These are phyloP conservation scores for Periophthalmus modestus DNA, from an alignment of 2,113 vertebrate genomes.

Conservation along the genomic window DNA sequence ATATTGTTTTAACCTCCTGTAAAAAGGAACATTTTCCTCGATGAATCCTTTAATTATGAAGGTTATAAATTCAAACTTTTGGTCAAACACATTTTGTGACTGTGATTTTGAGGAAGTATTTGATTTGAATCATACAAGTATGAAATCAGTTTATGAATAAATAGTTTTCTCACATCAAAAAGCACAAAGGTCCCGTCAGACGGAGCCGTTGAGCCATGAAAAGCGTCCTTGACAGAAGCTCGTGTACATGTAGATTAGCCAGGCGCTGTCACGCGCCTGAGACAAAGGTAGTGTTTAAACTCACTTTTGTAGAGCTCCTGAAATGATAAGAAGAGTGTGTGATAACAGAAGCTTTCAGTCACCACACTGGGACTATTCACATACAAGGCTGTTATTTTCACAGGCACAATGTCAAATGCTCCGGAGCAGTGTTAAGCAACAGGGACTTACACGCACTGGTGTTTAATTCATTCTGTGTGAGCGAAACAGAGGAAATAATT, in stretches of 20 bases:
- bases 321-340: neutral
- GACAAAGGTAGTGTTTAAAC: slow-evolving; percentile 1
- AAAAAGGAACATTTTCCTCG: too few species aligned
- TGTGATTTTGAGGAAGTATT: neutral
- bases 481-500: too few species aligned
- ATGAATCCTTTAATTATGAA: neutral
- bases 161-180: neutral
- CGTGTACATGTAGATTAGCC: slow-evolving; percentile 19
- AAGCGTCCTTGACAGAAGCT: slow-evolving; percentile 15
- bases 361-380: neutral
- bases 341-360: neutral
- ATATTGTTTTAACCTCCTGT: neutral
- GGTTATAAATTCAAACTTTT: neutral
- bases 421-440: neutral
- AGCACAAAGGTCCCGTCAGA: neutral
- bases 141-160: neutral
- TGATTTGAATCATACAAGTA: neutral
- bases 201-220: neutral
- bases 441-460: neutral
- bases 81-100: neutral
- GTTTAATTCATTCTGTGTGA: neutral
- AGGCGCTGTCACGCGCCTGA: slow-evolving; percentile 19
- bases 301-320: neutral
- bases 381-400: neutral
- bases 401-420: neutral